Percentiles rank a stretch among this genome's conserved stretches.
These are phyloP conservation scores for Rhagologus leucostigma DNA, from an alignment of 2,113 vertebrate species.

Conservation along the genomic window DNA sequence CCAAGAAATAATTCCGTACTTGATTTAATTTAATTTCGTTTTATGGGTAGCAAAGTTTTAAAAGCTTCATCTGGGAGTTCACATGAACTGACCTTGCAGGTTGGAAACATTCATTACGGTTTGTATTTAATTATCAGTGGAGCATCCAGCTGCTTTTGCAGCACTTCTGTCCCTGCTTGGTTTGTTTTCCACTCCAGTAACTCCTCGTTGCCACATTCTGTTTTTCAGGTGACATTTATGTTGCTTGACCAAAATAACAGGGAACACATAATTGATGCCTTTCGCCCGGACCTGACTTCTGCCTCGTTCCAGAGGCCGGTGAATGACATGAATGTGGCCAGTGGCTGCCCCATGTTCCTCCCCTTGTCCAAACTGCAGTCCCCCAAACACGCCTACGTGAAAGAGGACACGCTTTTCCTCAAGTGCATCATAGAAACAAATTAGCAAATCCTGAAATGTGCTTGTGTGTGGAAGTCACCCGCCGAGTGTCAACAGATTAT, in stretches of 20 bases:
- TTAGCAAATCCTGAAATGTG: neutral
- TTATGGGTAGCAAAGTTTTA: neutral
- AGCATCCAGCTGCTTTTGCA: neutral
- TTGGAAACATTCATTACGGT: neutral
- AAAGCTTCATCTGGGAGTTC: neutral
- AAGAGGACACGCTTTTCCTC: slow-evolving; percentile 80
- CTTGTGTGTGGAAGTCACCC: neutral
- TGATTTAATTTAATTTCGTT: neutral
- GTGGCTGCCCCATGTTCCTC: slow-evolving; percentile 79
- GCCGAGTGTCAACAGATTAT: neutral
- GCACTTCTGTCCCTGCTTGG: neutral
- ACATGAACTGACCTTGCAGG: neutral
- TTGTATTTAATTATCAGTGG: neutral
- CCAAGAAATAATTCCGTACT: neutral
- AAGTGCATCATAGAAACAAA: slow-evolving; percentile 76
- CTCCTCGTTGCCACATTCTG: neutral
- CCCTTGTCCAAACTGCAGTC: slow-evolving; percentile 73
- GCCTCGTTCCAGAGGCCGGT: slow-evolving; percentile 78
- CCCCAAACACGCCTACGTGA: slow-evolving; percentile 70
- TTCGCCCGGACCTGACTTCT: slow-evolving; percentile 74
- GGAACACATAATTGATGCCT: slow-evolving; percentile 74
- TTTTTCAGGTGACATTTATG: slow-evolving; percentile 79
- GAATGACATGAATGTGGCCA: slow-evolving; percentile 78
- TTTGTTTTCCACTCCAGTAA: neutral
- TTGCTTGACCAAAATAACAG: slow-evolving; percentile 79